These are phyloP conservation scores for Charanyca ferruginea DNA, from an alignment of 2,888 invertebrate species.

Conservation along the genomic window DNA sequence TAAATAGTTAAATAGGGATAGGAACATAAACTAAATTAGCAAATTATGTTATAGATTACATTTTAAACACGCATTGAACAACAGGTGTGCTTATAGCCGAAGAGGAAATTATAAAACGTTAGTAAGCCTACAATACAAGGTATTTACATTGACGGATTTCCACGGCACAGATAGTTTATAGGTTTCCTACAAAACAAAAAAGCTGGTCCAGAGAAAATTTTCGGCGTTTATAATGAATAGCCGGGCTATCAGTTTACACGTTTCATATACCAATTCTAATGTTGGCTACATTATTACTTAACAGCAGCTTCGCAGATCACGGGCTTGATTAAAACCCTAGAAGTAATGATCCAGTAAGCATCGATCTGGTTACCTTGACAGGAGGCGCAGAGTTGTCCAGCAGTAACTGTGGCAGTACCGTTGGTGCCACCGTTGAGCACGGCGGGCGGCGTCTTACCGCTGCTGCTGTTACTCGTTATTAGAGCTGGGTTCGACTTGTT, in stretches of 20 bases:
- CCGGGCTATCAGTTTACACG: no score
- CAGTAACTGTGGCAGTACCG: slow-evolving; percentile 92
- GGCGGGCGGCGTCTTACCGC: slow-evolving; percentile 87
- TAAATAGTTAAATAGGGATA: slow-evolving; percentile 14
- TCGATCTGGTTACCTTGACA: slow-evolving; percentile 83
- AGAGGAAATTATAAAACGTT: background rate
- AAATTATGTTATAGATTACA: slow-evolving; percentile 8
- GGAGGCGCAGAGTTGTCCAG: slow-evolving; percentile 88
- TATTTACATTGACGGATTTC: no score
- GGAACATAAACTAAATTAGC: slow-evolving; percentile 6
- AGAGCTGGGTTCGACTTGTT: slow-evolving; percentile 97
- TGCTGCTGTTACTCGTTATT: slow-evolving; percentile 92
- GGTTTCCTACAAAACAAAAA: no score
- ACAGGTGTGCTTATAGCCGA: background rate
- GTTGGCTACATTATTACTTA: background rate
- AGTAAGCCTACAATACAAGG: background rate
- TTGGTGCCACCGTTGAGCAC: slow-evolving; percentile 95
- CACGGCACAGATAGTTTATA: no score
- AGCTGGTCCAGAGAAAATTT: no score
- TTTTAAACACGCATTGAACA: background rate
- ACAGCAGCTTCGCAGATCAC: background rate
- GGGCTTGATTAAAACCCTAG: background rate
- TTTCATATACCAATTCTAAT: no score
- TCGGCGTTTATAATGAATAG: no score
- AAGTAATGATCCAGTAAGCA: background rate